These are phyloP conservation scores for Aradophagus sp. DNA, from an alignment of 1,140 invertebrate species.

Conservation along the genomic window DNA sequence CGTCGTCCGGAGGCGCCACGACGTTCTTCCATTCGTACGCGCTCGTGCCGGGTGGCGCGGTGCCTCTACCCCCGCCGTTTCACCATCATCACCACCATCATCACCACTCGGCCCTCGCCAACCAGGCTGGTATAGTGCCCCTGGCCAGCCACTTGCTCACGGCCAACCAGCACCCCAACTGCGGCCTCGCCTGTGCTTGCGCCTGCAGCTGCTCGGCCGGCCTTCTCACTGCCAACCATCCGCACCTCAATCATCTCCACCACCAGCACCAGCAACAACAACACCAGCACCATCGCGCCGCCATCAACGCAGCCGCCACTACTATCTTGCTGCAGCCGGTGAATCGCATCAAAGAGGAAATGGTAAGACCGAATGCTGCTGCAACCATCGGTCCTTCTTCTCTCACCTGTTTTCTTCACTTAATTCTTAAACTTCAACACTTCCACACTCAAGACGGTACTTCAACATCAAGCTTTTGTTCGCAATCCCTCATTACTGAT, in stretches of 20 bases:
- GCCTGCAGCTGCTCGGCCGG: slow-evolving; percentile 67
- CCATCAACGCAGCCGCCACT: slow-evolving; percentile 62
- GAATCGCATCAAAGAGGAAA: slow-evolving; percentile 73
- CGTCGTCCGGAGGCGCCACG: slow-evolving; percentile 64
- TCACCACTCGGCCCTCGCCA: slow-evolving; percentile 64
- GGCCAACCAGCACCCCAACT: slow-evolving; percentile 66
- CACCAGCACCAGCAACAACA: slow-evolving; percentile 59
- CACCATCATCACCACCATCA: slow-evolving; percentile 51
- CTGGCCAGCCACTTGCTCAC: slow-evolving; percentile 67
- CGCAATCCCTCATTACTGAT: no score
- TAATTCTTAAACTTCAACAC: no score
- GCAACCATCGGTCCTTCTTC: slow-evolving; percentile 1
- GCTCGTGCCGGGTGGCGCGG: slow-evolving; percentile 72
- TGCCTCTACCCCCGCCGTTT: slow-evolving; percentile 66
- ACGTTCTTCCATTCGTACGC: slow-evolving; percentile 76
- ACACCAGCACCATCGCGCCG: slow-evolving; percentile 63
- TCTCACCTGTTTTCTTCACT: no score
- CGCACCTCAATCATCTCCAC: slow-evolving; percentile 59
- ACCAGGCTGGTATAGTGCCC: slow-evolving; percentile 49
- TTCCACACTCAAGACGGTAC: no score
- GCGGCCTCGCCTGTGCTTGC: slow-evolving; percentile 68
- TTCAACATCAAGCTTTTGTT: no score
- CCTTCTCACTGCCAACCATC: slow-evolving; percentile 63
- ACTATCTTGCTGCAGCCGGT: slow-evolving; percentile 72
- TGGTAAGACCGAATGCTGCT: slow-evolving; percentile 64